phyloP scores from a whole-genome alignment of 2,797 vertebrate genomes.

The Tinamus major region DNA sequence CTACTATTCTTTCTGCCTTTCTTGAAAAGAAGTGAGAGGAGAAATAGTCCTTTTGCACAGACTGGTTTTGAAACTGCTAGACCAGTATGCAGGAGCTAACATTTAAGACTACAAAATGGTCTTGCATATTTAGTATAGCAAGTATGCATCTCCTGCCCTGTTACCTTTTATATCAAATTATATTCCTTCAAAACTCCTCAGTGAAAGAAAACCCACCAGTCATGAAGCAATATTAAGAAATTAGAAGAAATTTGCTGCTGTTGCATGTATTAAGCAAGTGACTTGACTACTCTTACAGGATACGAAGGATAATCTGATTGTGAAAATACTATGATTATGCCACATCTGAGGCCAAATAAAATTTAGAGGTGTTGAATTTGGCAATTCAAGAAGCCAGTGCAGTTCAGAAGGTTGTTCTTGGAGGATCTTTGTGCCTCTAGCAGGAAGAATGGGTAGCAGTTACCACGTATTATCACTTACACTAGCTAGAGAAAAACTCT shows the following conservation, averaged over 20 bases:
- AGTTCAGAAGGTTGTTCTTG: not conserved
- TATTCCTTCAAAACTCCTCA: not conserved
- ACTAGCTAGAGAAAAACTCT: not conserved
- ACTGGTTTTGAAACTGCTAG: not conserved
- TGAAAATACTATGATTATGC: not conserved
- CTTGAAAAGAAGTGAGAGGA: not conserved
- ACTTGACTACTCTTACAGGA: not conserved
- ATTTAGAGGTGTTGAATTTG: fast-evolving
- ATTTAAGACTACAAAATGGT: not conserved
- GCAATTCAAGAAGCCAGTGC: fast-evolving
- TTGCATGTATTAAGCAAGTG: not conserved
- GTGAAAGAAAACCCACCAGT: not conserved
- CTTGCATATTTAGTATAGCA: not conserved
- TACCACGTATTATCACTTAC: no score
- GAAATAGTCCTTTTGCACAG: not conserved
- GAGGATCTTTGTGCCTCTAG: not conserved
- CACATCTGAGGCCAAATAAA: not conserved
- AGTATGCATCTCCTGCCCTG: not conserved
- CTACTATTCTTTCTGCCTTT: not conserved
- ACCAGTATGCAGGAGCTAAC: not conserved
- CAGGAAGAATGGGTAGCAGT: not conserved
- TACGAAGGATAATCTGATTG: not conserved
- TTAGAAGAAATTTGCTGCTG: not conserved
- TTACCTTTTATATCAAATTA: not conserved
- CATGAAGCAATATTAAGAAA: not conserved